Evolutionary conservation across 2,888 invertebrate species (phyloP), one percentile per base, ranked within the genome.

Genomic region (Chrysolina haemoptera): DNA sequence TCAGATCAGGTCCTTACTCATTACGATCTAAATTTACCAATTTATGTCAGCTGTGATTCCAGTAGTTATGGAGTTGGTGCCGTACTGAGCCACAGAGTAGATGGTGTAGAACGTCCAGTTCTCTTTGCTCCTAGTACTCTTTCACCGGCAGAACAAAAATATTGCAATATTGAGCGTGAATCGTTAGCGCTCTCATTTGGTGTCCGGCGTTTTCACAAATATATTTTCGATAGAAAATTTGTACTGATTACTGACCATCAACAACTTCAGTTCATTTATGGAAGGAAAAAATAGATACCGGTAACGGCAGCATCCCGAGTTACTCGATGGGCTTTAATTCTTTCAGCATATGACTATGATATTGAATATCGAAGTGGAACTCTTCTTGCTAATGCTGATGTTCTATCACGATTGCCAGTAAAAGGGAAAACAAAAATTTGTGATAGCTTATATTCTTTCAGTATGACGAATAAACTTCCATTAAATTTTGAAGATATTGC

Each of bases 61-160:
- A 77, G 77, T 74, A 68, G 74, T 9, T n/a, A n/a, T n/a, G n/a
- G n/a, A n/a, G n/a, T n/a, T n/a, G n/a, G n/a, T n/a, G n/a, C n/a
- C n/a, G n/a, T 81, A 79, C 74, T 81, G 79, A 18, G 80, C 70
- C 80, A 82, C 70, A 68, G 62, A 59, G 69, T 82, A 11, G 40
- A 77, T 71, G 59, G n/a, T 0, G 35, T 53, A 9, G 27, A 48
- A 5, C 68, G 35, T 65, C 73, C 65, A 35, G 59, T 59, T 10
- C 20, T 64, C 14, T 73, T 68, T 35, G 70, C 75, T 9, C 69
- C 72, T 12, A 70, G 75, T 55, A 70, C 70, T 5, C 40, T 75
- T 1, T 72, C 70, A 20, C 18, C 10, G 2, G 48, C 63, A 22
- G 69, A 71, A 62, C n/a, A 62, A 48, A 68, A 68, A 9, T 71